Evolutionary conservation across 2,888 invertebrate genomes (phyloP).

Genomic region (Sericinus montela): DNA sequence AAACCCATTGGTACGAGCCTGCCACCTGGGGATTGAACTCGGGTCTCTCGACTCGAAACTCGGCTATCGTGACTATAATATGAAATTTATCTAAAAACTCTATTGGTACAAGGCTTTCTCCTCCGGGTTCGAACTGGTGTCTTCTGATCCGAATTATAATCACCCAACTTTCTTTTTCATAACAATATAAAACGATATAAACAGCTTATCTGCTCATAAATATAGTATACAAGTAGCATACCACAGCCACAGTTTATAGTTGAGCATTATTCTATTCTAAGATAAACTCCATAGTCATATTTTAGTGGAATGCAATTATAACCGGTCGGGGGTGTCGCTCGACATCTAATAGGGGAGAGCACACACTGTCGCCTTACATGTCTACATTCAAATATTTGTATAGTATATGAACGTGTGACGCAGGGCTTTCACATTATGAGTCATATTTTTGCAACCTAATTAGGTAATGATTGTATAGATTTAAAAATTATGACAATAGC

Average conservation of each 20-base stretch:
- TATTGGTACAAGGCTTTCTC: too few relatives aligned
- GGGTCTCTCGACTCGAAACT: too few relatives aligned
- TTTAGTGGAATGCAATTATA: slow-evolving; percentile 77
- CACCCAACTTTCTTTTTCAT: too few relatives aligned
- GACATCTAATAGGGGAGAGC: slow-evolving; percentile 46
- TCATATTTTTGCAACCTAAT: neutral
- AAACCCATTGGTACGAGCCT: too few relatives aligned
- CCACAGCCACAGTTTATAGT: slow-evolving; percentile 10
- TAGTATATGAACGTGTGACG: slow-evolving; percentile 33
- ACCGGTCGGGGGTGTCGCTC: slow-evolving; percentile 52
- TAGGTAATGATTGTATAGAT: too few relatives aligned
- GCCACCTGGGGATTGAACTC: too few relatives aligned
- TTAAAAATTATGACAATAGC: too few relatives aligned
- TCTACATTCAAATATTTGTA: slow-evolving; percentile 56
- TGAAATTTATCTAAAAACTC: too few relatives aligned
- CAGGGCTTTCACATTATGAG: slow-evolving; percentile 43
- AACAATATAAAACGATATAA: slow-evolving; percentile 3
- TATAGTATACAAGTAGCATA: neutral
- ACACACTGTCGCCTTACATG: slow-evolving; percentile 42
- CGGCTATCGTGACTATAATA: too few relatives aligned
- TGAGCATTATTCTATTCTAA: slow-evolving; percentile 18
- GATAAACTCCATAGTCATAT: slow-evolving; percentile 47
- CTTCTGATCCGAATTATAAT: too few relatives aligned
- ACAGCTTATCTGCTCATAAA: slow-evolving; percentile 10
- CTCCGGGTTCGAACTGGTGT: too few relatives aligned